Base-by-base conservation (phyloP, 2,797 vertebrate species). In the Tympanoctomys barrerae region DNA sequence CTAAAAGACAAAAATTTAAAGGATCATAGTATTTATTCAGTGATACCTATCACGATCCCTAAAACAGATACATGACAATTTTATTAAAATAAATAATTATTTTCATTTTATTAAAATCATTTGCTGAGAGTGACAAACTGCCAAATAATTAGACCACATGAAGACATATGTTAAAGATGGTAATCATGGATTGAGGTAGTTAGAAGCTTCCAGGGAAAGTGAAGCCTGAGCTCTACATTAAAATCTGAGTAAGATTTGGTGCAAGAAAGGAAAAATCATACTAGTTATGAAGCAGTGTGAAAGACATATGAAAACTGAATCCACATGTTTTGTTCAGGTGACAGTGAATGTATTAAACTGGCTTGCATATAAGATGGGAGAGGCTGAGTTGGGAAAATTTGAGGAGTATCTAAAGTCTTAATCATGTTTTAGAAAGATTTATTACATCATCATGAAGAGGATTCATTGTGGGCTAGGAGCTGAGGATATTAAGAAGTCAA, bases 1-100 rank as follows among this genome's bases (percentile, higher is more conserved):
- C 78, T 19, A 77, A 84, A 66, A 83, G 28, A 28, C 39, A 61
- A 89, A 54, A 0, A 89, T 89, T 77, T 77, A 90, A 84, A 95
- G 4, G 16, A n/a, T 68, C 39, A n/a, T 90, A 57, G 42, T 14
- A 54, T 39, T 3, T 84, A 1, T 96, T 92, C n/a, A 61, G 39
- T 70, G 26, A 70, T 5, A 54, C 1, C 7, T 94, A 16, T 70
- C 80, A 11, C 13, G 33, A 81, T 92, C 90, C 70, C 33, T 93
- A 54, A 90, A 90, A 78, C 0, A 84, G 61, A 57, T 71, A 52
- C 46, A 33, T 57, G 75, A 83, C 57, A 73, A 70, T 49, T 83
- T 39, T 54, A 68, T 31, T 39, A 22, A 95, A 62, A 77, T 94
- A 24, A 61, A 54, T 54, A 54, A 16, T 54, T 54, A 54, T 54